Percentiles rank a stretch among this genome's conserved stretches.
phyloP scores from a whole-genome alignment of 2,113 vertebrate genomes.

The Halcyon senegalensis region DNA sequence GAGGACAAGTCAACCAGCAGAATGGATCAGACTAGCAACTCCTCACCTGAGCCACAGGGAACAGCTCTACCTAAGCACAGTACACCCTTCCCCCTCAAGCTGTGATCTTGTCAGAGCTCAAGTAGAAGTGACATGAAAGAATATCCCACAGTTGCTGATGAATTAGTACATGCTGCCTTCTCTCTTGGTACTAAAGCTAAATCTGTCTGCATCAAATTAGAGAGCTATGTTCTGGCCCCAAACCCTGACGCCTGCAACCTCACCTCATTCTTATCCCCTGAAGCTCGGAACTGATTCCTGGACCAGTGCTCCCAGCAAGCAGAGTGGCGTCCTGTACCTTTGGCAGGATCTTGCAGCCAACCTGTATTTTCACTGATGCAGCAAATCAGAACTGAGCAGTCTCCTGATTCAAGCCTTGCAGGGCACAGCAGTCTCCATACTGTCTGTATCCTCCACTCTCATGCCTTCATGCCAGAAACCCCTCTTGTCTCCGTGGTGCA shows the following conservation, averaged over 20 bases:
- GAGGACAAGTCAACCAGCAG: conserved; percentile 17
- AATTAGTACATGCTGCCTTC: conserved; percentile 11
- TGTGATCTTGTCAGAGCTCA: background rate
- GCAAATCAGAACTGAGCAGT: conserved; percentile 8
- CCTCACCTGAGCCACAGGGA: background rate
- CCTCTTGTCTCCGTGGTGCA: background rate
- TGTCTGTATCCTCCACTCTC: background rate
- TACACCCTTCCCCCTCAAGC: background rate
- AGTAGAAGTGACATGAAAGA: background rate
- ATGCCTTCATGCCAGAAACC: background rate
- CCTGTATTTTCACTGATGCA: conserved; percentile 1
- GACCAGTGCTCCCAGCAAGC: background rate
- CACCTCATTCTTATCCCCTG: background rate
- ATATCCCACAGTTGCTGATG: background rate
- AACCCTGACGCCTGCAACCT: background rate
- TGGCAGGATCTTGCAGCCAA: background rate
- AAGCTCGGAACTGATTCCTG: background rate
- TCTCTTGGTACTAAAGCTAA: background rate
- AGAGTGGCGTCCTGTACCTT: background rate
- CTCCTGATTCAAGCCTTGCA: background rate
- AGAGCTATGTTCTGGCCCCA: background rate
- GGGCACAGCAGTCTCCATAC: background rate
- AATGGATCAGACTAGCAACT: conserved; percentile 1
- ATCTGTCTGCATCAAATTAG: conserved; percentile 10
- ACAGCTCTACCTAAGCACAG: background rate